These are phyloP conservation scores for Nematopogon swammerdamellus DNA, from an alignment of 2,888 invertebrate genomes.

Conservation along the genomic window DNA sequence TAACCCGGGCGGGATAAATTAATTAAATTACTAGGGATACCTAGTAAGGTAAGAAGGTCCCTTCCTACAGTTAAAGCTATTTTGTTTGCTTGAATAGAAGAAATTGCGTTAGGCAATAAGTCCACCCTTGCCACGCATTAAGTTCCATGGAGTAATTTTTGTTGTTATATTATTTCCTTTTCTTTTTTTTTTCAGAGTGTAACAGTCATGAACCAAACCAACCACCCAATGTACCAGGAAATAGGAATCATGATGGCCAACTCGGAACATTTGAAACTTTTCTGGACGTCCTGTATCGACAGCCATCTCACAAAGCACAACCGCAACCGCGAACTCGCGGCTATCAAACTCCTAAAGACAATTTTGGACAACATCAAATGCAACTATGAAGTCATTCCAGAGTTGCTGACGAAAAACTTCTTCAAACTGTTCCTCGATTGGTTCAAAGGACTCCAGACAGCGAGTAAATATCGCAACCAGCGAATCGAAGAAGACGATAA, in stretches of 20 bases:
- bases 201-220: constrained; percentile 52
- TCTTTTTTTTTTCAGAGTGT: constrained; percentile 48
- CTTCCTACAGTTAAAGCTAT: too few species aligned
- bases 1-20: too few species aligned
- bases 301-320: constrained; percentile 40
- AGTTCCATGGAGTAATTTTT: too few species aligned
- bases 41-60: too few species aligned
- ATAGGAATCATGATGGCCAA: constrained; percentile 53
- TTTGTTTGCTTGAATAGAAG: too few species aligned
- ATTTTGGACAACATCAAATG: constrained; percentile 48
- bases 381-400: constrained; percentile 45
- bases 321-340: constrained; percentile 59
- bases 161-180: too few species aligned
- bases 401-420: constrained; percentile 62
- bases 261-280: constrained; percentile 46
- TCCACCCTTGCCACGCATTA: too few species aligned
- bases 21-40: too few species aligned
- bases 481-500: constrained; percentile 43
- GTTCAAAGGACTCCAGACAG: constrained; percentile 57
- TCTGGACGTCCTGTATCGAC: constrained; percentile 55
- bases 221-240: constrained; percentile 64
- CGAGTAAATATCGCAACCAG: constrained; percentile 53
- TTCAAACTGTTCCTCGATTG: constrained; percentile 61
- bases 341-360: constrained; percentile 56
- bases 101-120: too few species aligned